These are phyloP conservation scores for Zygothrica quintamaculata DNA, from an alignment of 2,888 invertebrate species.

Conservation along the genomic window DNA sequence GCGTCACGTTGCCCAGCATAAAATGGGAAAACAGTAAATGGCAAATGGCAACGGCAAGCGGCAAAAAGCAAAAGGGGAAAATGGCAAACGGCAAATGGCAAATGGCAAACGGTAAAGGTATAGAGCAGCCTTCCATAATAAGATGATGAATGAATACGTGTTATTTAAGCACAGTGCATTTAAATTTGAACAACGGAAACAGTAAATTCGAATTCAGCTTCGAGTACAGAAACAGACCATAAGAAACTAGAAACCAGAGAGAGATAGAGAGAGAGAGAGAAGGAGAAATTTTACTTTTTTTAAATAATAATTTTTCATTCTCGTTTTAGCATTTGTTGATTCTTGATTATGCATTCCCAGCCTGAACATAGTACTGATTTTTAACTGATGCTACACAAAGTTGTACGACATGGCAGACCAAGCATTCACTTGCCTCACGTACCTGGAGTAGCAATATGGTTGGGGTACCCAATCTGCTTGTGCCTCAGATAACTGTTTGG, in stretches of 20 bases:
- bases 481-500: conserved; percentile 13
- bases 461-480: conserved; percentile 4
- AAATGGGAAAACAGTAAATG: conserved; percentile 28
- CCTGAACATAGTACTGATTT: conserved; percentile 24
- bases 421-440: conserved; percentile 21
- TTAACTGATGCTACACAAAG: conserved; percentile 7
- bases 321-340: conserved; percentile 36
- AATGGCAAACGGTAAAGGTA: conserved; percentile 13
- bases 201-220: conserved; percentile 1
- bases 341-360: conserved; percentile 53
- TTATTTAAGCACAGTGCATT: conserved; percentile 50
- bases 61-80: conserved; percentile 22
- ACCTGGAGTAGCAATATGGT: conserved; percentile 7
- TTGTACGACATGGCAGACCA: conserved; percentile 5
- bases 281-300: conserved; percentile 14
- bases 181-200: conserved; percentile 54
- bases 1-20: conserved; percentile 53
- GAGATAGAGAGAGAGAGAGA: conserved; percentile 9
- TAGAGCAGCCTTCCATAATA: conserved; percentile 45
- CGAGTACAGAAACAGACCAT: not conserved
- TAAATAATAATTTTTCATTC: conserved; percentile 26
- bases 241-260: not conserved
- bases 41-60: conserved; percentile 21
- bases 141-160: conserved; percentile 61
- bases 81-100: conserved; percentile 25